These are phyloP conservation scores for Glaucidium brasilianum DNA, from an alignment of 2,113 vertebrate genomes.

Conservation along the genomic window DNA sequence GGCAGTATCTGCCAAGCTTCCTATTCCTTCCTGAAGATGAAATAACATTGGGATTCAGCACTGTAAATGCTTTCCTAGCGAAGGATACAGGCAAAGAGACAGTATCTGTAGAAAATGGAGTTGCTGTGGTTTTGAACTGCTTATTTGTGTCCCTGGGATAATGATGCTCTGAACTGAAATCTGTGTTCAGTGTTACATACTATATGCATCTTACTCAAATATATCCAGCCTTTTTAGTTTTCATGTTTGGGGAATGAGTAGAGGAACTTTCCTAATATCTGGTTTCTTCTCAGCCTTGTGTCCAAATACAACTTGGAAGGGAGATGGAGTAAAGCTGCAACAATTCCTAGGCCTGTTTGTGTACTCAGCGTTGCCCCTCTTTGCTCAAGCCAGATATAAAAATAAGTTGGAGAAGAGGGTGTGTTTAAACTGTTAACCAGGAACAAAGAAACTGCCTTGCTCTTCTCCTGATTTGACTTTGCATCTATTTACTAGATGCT, in stretches of 20 bases:
- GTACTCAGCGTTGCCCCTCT: fast-evolving
- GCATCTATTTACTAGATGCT: background rate
- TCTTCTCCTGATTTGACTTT: background rate
- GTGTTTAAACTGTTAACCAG: background rate
- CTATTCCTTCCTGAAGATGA: background rate
- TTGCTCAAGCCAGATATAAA: background rate
- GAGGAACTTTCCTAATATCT: background rate
- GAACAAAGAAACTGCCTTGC: background rate
- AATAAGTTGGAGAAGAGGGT: background rate
- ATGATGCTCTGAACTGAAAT: background rate
- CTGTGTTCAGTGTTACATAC: background rate
- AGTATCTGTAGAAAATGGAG: background rate
- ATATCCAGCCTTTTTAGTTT: background rate
- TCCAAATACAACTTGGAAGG: background rate
- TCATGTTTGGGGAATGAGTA: background rate
- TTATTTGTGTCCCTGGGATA: background rate
- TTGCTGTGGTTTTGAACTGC: background rate
- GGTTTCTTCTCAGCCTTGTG: background rate
- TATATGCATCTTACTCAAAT: background rate
- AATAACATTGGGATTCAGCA: background rate
- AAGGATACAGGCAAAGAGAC: background rate
- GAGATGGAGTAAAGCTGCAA: background rate
- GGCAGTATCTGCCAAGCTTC: background rate
- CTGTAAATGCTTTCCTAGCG: background rate
- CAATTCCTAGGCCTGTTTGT: background rate